Conservation (phyloP, 2,888 invertebrate genomes). For the Limnephilus auricula region DNA sequence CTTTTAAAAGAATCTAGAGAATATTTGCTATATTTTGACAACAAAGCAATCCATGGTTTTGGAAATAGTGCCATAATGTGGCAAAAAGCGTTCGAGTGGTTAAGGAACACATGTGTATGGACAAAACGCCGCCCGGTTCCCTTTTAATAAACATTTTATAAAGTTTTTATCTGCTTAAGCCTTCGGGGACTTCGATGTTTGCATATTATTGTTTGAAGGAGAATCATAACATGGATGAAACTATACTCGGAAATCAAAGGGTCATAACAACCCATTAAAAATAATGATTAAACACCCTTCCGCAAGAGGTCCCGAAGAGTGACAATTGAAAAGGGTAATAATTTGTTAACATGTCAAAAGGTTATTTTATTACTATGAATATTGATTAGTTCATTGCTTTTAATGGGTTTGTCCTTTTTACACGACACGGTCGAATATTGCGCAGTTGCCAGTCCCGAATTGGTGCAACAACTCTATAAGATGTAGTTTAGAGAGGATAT, state of each 20-base stretch:
- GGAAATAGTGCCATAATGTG: too few relatives aligned
- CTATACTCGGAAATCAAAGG: not conserved
- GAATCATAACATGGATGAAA: not conserved
- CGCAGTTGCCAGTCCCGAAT: not conserved
- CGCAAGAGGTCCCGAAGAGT: not conserved
- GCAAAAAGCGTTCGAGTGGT: too few relatives aligned
- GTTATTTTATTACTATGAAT: not conserved
- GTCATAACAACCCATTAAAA: not conserved
- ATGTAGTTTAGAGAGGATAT: too few relatives aligned
- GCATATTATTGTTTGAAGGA: not conserved
- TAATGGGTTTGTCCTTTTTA: conserved; percentile 13
- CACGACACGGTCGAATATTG: not conserved
- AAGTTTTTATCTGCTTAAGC: not conserved
- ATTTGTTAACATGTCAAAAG: not conserved
- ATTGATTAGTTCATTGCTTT: not conserved
- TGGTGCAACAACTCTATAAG: not conserved
- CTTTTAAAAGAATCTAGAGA: too few relatives aligned
- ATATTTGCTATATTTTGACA: too few relatives aligned
- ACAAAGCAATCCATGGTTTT: too few relatives aligned
- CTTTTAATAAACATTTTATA: too few relatives aligned
- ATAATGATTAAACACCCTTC: not conserved
- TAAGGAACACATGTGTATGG: too few relatives aligned
- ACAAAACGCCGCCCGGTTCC: too few relatives aligned
- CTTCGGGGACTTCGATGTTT: not conserved
- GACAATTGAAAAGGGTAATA: not conserved